These are phyloP conservation scores for Hydropsyche betteni DNA, from an alignment of 2,888 invertebrate species.

Conservation along the genomic window DNA sequence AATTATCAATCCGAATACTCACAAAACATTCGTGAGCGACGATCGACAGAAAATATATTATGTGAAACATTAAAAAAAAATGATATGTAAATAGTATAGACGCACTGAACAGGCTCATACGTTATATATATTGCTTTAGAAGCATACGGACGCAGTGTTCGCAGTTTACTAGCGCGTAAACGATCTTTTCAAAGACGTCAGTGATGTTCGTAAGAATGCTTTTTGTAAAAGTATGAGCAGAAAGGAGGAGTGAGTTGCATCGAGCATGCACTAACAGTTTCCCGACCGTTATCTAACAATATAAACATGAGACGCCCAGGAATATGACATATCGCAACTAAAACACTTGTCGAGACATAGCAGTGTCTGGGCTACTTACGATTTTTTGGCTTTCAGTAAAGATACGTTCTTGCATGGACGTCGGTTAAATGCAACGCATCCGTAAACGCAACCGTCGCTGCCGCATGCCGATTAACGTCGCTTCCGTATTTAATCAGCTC, in stretches of 20 bases:
- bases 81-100: too few species aligned
- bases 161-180: too few species aligned
- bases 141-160: too few species aligned
- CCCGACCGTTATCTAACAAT: neutral
- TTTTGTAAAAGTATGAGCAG: neutral
- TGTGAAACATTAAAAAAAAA: too few species aligned
- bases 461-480: constrained; percentile 36
- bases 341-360: constrained; percentile 48
- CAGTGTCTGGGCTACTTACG: constrained; percentile 51
- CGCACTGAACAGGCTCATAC: too few species aligned
- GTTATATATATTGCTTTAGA: too few species aligned
- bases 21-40: neutral
- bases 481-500: constrained; percentile 34
- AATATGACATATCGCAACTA: constrained; percentile 48
- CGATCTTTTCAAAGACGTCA: neutral
- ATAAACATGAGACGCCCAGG: constrained; percentile 41
- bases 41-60: neutral
- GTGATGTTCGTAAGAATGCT: neutral
- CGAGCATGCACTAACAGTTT: constrained; percentile 46
- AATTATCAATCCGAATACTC: neutral
- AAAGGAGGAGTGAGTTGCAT: constrained; percentile 4
- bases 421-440: constrained; percentile 43
- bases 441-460: constrained; percentile 43
- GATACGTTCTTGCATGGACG: constrained; percentile 40
- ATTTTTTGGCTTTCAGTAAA: constrained; percentile 42